Evolutionary conservation across 2,888 invertebrate species (phyloP).

Genomic region (Xylocampa areola): DNA sequence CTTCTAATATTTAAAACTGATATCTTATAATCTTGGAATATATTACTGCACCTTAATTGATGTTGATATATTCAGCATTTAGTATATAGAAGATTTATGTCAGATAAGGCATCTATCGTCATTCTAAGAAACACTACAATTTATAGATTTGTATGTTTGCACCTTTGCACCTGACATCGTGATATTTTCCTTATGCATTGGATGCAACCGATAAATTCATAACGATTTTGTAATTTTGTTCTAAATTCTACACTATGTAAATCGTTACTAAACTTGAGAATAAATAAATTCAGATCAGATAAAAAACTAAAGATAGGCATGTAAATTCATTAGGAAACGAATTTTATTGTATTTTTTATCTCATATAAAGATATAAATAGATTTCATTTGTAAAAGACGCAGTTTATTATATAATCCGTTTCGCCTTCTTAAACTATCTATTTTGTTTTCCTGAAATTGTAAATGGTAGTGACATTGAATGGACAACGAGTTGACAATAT

Average conservation of each 20-base stretch:
- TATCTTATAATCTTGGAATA: constrained; percentile 6
- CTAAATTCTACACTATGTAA: neutral
- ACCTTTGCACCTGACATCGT: constrained; percentile 27
- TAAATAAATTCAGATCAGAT: constrained; percentile 11
- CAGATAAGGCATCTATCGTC: constrained; percentile 32
- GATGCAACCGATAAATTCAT: constrained; percentile 13
- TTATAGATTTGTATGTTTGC: constrained; percentile 39
- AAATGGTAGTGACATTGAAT: constrained; percentile 64
- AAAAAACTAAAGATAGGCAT: constrained; percentile 33
- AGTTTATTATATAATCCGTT: constrained; percentile 22
- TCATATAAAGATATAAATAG: constrained; percentile 19
- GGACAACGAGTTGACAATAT: constrained; percentile 40
- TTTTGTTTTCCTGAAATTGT: constrained; percentile 54
- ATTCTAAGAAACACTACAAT: constrained; percentile 32
- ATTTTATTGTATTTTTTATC: constrained; percentile 6
- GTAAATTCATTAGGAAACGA: constrained; percentile 28
- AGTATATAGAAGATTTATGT: constrained; percentile 23
- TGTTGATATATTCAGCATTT: constrained; percentile 37
- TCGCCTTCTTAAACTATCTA: constrained; percentile 30
- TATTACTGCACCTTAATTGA: constrained; percentile 29
- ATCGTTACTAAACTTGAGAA: neutral
- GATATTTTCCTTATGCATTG: neutral
- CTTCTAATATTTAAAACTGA: neutral
- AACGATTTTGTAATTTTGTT: constrained; percentile 17
- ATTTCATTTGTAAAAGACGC: constrained; percentile 6